Evolutionary conservation across 2,113 vertebrate genomes (phyloP).

Genomic region (Cacatua alba): DNA sequence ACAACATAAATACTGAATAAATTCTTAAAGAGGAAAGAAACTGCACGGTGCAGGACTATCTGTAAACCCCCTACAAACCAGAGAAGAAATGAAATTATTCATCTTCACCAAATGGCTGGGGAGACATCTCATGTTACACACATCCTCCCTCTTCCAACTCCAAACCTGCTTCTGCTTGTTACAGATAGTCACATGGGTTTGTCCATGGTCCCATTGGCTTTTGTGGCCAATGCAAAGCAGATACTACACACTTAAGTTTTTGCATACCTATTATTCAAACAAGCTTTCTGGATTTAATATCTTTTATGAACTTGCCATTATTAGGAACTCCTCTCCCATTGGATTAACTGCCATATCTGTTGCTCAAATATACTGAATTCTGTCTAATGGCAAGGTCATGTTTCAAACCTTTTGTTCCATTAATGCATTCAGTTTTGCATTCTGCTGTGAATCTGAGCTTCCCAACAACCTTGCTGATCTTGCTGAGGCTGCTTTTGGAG

Average conservation of each 20-base stretch:
- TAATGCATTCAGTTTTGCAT: not conserved
- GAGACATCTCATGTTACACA: not conserved
- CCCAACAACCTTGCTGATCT: conserved; percentile 7
- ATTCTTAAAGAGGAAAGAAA: not conserved
- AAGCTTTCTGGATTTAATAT: not conserved
- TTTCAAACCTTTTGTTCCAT: not conserved
- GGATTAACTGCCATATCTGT: not conserved
- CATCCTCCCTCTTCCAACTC: not conserved
- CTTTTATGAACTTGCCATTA: not conserved
- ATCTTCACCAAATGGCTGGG: not conserved
- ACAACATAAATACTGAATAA: not conserved
- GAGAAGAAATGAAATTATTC: not conserved
- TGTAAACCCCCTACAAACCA: not conserved
- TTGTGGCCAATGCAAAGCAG: not conserved
- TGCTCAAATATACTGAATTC: not conserved
- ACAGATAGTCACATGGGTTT: not conserved
- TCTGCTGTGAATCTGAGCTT: conserved; percentile 9
- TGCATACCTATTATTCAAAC: not conserved
- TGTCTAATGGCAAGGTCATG: not conserved
- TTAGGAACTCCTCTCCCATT: not conserved
- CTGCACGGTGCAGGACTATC: not conserved
- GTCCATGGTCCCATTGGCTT: not conserved
- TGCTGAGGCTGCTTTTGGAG: conserved; percentile 42
- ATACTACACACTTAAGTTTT: not conserved
- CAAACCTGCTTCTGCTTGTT: not conserved